phyloP scores from a whole-genome alignment of 2,113 vertebrate species.

The Sinocyclocheilus grahami region DNA sequence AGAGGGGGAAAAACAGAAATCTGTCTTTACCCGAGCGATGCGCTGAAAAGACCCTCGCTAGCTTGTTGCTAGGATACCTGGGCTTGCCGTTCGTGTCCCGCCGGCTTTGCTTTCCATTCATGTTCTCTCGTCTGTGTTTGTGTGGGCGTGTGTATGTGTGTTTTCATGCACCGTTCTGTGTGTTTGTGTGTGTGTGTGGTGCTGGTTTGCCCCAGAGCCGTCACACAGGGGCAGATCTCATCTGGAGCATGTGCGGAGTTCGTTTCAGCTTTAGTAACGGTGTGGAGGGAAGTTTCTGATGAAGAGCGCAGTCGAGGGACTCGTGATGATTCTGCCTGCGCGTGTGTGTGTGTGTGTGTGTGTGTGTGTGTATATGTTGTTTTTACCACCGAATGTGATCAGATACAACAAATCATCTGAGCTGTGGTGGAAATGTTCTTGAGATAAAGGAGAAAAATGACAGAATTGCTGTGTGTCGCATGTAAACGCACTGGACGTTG shows the following conservation, averaged over 20 bases:
- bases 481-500: not conserved
- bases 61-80: constrained; percentile 82
- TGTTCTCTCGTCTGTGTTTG: constrained; percentile 58
- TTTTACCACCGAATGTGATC: not conserved
- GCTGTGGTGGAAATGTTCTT: not conserved
- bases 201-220: not conserved
- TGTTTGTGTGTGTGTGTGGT: not conserved
- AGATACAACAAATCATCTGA: not conserved
- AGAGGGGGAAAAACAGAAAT: constrained; percentile 60
- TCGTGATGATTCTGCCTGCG: too few species aligned
- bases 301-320: not conserved
- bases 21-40: constrained; percentile 72
- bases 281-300: not conserved
- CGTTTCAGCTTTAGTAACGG: not conserved
- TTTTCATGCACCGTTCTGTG: too few species aligned
- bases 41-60: constrained; percentile 70
- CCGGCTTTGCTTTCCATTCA: constrained; percentile 70
- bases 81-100: constrained; percentile 72
- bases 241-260: too few species aligned
- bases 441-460: not conserved
- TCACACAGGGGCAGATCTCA: not conserved
- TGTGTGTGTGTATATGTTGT: too few species aligned
- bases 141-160: not conserved
- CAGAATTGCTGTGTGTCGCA: not conserved
- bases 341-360: too few species aligned